Evolutionary conservation across 2,797 vertebrate species (phyloP).

Genomic region (Prionace glauca): DNA sequence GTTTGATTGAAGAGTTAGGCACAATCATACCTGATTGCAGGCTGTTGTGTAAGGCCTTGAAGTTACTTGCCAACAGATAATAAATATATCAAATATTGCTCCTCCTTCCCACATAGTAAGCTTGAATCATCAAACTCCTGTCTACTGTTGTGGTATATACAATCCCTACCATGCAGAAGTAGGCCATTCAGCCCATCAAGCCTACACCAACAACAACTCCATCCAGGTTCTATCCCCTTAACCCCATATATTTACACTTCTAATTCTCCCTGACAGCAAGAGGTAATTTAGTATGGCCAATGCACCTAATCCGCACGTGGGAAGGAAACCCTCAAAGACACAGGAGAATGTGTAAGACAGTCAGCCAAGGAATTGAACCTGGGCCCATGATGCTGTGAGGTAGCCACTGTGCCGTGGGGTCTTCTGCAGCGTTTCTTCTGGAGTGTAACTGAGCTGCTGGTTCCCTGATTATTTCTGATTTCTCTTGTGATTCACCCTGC

Average conservation of each 20-base stretch:
- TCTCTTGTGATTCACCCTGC: background rate
- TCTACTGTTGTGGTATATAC: background rate
- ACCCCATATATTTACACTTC: too few species aligned
- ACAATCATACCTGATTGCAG: background rate
- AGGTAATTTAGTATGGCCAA: too few species aligned
- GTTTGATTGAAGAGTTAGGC: background rate
- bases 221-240: too few species aligned
- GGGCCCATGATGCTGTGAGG: too few species aligned
- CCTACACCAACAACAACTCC: too few species aligned
- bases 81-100: background rate
- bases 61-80: background rate
- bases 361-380: too few species aligned
- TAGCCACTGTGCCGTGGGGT: too few species aligned
- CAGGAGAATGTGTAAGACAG: too few species aligned
- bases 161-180: background rate
- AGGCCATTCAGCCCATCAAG: too few species aligned
- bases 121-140: background rate
- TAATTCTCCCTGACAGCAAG: too few species aligned
- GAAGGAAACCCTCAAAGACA: too few species aligned
- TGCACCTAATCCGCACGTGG: too few species aligned
- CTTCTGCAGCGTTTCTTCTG: background rate
- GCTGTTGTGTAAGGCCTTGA: background rate
- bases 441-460: background rate
- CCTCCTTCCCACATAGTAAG: background rate
- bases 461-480: background rate